These are phyloP conservation scores for Zaprionus lachaisei DNA, from an alignment of 1,140 invertebrate species.

Conservation along the genomic window DNA sequence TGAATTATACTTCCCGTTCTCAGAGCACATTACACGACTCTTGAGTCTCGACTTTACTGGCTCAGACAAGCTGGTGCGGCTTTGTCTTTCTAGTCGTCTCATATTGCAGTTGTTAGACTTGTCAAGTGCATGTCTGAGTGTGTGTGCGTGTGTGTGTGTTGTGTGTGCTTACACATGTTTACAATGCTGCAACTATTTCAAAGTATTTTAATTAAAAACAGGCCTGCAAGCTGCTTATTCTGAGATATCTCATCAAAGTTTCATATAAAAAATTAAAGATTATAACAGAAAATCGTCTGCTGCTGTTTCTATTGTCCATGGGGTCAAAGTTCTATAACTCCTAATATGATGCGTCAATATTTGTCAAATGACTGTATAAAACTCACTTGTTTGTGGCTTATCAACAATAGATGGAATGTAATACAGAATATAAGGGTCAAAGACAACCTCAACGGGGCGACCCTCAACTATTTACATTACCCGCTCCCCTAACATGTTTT, in stretches of 20 bases:
- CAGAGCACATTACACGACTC: neutral
- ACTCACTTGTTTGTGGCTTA: neutral
- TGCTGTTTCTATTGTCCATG: no score
- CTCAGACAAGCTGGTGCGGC: slow-evolving; percentile 13
- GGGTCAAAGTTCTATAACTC: neutral
- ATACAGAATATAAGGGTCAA: neutral
- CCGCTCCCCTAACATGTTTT: slow-evolving; percentile 5
- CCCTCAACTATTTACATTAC: slow-evolving; percentile 5
- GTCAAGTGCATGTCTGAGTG: neutral
- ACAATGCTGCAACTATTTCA: slow-evolving; percentile 24
- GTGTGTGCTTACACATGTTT: slow-evolving; percentile 17
- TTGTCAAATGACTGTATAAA: neutral
- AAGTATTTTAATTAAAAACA: slow-evolving; percentile 40
- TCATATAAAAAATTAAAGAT: neutral
- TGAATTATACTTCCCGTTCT: slow-evolving; percentile 10
- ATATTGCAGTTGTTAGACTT: slow-evolving; percentile 28
- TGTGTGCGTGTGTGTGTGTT: neutral
- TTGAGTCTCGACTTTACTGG: slow-evolving; percentile 7
- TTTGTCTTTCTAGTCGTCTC: slow-evolving; percentile 25
- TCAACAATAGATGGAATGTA: neutral
- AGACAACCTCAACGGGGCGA: neutral
- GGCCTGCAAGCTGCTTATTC: neutral
- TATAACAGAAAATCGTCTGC: neutral
- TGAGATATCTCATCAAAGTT: neutral
- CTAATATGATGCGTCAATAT: neutral